phyloP scores from a whole-genome alignment of 2,797 vertebrate species.

The Synanceia verrucosa region DNA sequence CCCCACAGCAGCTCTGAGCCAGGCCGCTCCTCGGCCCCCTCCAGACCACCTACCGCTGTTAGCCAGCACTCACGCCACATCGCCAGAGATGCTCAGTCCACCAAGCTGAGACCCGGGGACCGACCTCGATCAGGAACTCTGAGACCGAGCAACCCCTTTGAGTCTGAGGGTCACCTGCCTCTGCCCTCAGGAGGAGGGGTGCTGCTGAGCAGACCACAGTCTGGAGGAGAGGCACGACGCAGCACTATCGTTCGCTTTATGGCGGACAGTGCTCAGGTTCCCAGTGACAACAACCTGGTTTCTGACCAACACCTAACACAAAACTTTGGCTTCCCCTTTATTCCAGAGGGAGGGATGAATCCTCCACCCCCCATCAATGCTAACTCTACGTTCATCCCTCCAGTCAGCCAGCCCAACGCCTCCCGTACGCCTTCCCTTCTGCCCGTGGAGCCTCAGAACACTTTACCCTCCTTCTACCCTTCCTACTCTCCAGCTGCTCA shows the following conservation, averaged over 20 bases:
- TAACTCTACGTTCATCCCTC: conserved; percentile 96
- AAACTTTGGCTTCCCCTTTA: conserved; percentile 97
- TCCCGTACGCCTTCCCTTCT: conserved; percentile 93
- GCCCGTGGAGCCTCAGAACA: conserved; percentile 96
- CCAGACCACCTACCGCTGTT: conserved; percentile 86
- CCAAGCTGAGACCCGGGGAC: conserved; percentile 91
- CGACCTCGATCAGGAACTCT: conserved; percentile 88
- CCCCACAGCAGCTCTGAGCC: conserved; percentile 91
- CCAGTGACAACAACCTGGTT: conserved; percentile 87
- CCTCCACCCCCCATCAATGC: conserved; percentile 93
- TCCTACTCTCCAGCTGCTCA: conserved; percentile 98
- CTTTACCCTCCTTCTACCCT: conserved; percentile 96
- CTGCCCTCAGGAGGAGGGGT: conserved; percentile 89
- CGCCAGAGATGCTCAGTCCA: conserved; percentile 84
- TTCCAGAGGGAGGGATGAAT: conserved; percentile 95
- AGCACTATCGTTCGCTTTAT: conserved; percentile 96
- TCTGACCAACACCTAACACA: conserved; percentile 95
- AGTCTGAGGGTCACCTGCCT: conserved; percentile 90
- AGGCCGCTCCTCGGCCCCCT: conserved; percentile 86
- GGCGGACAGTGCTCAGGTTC: conserved; percentile 90
- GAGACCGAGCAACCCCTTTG: conserved; percentile 91
- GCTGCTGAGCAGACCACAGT: conserved; percentile 90
- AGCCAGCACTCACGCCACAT: conserved; percentile 92
- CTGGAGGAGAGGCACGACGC: conserved; percentile 86
- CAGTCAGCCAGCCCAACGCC: conserved; percentile 90